These are phyloP conservation scores for Turritopsis rubra DNA, from an alignment of 30 jellyfish, hydroid and myxozoan species.

Conservation along the genomic window DNA sequence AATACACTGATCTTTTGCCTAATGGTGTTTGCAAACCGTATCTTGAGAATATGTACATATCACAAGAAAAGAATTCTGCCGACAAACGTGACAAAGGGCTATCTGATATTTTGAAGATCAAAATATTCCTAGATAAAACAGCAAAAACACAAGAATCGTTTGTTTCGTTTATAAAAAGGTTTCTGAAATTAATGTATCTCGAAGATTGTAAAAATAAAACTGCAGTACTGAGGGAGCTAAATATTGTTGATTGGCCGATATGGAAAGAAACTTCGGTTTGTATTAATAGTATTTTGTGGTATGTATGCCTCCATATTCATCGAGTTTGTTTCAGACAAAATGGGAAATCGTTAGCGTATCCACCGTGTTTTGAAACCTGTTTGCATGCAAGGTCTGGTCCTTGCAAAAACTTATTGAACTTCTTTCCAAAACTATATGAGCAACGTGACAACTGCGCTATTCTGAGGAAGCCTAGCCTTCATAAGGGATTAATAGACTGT, in stretches of 20 bases:
- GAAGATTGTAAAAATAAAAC: neutral
- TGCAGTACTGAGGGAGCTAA: neutral
- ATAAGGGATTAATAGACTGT: neutral
- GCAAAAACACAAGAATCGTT: neutral
- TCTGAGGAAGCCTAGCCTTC: neutral
- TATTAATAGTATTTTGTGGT: neutral
- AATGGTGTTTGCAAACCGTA: neutral
- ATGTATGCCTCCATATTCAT: neutral
- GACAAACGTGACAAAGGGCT: neutral
- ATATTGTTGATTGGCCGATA: neutral
- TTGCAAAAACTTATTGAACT: neutral
- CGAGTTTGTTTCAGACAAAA: neutral
- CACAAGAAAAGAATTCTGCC: neutral
- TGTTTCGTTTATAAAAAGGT: neutral
- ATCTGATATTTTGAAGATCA: neutral
- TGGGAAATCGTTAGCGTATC: neutral
- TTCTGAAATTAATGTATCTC: neutral
- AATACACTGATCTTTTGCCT: neutral
- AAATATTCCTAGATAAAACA: neutral
- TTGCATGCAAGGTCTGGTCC: neutral
- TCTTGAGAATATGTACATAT: neutral
- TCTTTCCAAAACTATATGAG: neutral
- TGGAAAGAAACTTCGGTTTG: neutral
- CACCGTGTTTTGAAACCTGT: neutral
- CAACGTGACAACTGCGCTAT: neutral